A percentile compares a stretch with the other conserved stretches of the same genome.
phyloP scores from a whole-genome alignment of 2,113 vertebrate species.

The Megaceryle torquata region DNA sequence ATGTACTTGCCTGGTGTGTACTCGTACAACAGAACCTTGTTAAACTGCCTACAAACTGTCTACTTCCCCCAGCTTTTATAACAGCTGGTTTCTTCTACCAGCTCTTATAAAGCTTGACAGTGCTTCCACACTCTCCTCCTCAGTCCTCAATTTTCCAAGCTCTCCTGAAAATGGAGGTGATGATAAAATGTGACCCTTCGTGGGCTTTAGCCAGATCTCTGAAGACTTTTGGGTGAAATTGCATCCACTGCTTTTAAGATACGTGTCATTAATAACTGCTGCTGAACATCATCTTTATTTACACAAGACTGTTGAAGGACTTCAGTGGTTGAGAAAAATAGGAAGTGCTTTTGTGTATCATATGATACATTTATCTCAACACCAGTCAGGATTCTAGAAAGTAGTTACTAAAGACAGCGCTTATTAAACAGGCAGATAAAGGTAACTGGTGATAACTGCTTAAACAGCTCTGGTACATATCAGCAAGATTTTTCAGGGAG shows the following conservation, averaged over 20 bases:
- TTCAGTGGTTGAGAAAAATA: background rate
- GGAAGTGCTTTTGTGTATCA: background rate
- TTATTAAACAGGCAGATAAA: background rate
- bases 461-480: background rate
- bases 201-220: background rate
- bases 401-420: background rate
- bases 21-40: background rate
- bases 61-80: background rate
- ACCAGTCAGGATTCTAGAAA: background rate
- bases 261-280: background rate
- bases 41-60: background rate
- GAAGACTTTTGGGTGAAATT: background rate
- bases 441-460: background rate
- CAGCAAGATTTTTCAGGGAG: background rate
- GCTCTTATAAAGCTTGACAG: background rate
- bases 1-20: background rate
- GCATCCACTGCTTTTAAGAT: background rate
- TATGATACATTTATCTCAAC: background rate
- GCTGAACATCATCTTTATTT: background rate
- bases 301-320: background rate
- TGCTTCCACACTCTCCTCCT: background rate
- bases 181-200: background rate
- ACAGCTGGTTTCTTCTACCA: background rate
- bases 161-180: background rate
- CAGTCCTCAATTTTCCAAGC: background rate